phyloP scores from a whole-genome alignment of 2,113 vertebrate species.

The Poecile atricapillus region DNA sequence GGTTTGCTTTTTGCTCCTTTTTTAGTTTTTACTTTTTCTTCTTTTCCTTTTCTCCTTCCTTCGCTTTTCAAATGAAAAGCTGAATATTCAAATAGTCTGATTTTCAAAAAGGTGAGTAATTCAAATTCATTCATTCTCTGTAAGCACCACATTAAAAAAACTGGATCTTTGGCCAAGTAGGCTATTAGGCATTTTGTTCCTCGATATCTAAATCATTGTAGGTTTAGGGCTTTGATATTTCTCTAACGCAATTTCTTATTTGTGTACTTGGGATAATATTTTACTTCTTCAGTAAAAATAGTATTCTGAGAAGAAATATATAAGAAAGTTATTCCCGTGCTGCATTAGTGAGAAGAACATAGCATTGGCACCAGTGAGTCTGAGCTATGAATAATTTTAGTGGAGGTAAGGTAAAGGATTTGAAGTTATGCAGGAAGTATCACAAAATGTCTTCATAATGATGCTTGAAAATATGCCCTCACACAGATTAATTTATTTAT shows the following conservation, averaged over 20 bases:
- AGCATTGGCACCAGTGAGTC: neutral
- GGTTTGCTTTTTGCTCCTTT: neutral
- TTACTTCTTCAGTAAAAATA: neutral
- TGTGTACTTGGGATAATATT: neutral
- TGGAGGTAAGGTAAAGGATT: neutral
- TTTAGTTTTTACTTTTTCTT: neutral
- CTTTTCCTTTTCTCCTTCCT: neutral
- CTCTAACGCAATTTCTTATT: neutral
- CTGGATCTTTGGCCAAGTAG: neutral
- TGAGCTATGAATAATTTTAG: neutral
- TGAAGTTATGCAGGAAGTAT: neutral
- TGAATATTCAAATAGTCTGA: neutral
- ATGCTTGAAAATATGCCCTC: neutral
- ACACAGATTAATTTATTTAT: neutral
- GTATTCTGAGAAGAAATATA: neutral
- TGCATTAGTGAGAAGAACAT: neutral
- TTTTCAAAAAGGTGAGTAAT: neutral
- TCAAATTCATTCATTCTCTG: neutral
- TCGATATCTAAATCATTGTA: neutral
- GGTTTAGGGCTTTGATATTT: neutral
- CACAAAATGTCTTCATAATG: neutral
- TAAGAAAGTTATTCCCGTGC: neutral
- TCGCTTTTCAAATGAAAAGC: neutral
- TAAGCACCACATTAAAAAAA: neutral
- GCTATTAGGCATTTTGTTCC: neutral